These are phyloP conservation scores for Sebastes paucispinis DNA, from an alignment of 2,797 vertebrate genomes.

Conservation along the genomic window DNA sequence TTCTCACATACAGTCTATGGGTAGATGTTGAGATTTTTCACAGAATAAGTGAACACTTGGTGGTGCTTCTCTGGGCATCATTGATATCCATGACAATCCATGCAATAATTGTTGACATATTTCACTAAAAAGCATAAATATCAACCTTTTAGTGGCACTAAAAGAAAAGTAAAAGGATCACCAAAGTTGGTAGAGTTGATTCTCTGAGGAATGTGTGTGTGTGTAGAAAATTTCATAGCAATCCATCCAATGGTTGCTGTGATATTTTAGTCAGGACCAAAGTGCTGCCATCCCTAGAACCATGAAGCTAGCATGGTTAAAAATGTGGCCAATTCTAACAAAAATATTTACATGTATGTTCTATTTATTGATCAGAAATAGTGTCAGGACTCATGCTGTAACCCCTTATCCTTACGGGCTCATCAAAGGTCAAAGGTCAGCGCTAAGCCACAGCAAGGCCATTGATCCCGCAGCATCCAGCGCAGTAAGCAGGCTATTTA, in stretches of 20 bases:
- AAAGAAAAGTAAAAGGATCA: neutral
- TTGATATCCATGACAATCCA: neutral
- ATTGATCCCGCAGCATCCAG: slow-evolving; percentile 50
- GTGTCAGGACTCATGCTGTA: neutral
- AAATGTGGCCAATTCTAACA: neutral
- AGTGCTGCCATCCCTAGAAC: neutral
- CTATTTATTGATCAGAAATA: neutral
- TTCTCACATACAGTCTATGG: no score
- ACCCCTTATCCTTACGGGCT: neutral
- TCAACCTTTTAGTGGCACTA: neutral
- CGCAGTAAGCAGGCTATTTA: slow-evolving; percentile 62
- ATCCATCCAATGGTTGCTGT: neutral
- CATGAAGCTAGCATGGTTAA: neutral
- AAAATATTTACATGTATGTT: neutral
- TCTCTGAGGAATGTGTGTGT: neutral
- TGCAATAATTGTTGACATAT: neutral
- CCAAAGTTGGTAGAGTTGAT: neutral
- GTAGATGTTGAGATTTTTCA: neutral
- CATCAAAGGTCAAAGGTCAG: slow-evolving; percentile 52
- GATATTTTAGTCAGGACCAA: neutral
- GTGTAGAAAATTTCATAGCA: neutral
- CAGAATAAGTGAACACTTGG: neutral
- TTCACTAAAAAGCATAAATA: neutral
- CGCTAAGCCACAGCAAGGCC: slow-evolving; percentile 43
- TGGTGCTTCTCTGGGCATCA: neutral